Base-by-base conservation (phyloP, 2,888 invertebrate species). In the Bellardia bayeri region DNA sequence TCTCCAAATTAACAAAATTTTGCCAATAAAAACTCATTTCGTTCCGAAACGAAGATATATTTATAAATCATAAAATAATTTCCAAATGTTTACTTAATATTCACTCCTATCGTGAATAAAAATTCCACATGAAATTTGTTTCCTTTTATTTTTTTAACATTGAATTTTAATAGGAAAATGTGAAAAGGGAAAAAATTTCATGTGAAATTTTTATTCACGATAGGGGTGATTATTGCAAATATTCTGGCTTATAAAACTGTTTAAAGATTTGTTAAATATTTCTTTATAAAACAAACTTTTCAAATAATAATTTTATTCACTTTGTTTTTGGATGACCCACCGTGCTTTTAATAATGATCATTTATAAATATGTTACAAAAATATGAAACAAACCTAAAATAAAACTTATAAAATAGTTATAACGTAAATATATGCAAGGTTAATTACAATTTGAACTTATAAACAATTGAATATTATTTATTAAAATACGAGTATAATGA, bases 401-500 rank as follows among this genome's bases (percentile, higher is more conserved):
- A 49, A 40, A 11, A 78, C n/a, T 11, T 64, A 64, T 37, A 13
- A 40, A 11, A 37, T 8, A 54, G 16, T 56, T 23, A 4, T 51
- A 51, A 37, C 37, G 6, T 56, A 56, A 9, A 66, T 40, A 64
- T 23, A 40, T 76, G 14, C 51, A 37, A 23, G 5, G 45, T 58
- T 69, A 79, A 37, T 69, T 69, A 61, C 69, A 79, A 49, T 37
- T 58, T 68, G 2, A 74, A 33, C 56, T 82, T 66, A 54, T n/a
- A 13, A 37, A 37, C 37, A 37, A 37, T 37, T 37, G 37, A 42
- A 63, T 23, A 23, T 64, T 51, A 45, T 8, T 68, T 33, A 68
- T 79, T 23, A 23, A 58, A 49, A 49, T 61, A 79, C 16, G 14
- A 30, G n/a, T n/a, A 54, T 23, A 23, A 23, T 23, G 23, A 23